These are phyloP conservation scores for Microcebus ravelobensis DNA, from an alignment of 2,113 vertebrate genomes.

Conservation along the genomic window DNA sequence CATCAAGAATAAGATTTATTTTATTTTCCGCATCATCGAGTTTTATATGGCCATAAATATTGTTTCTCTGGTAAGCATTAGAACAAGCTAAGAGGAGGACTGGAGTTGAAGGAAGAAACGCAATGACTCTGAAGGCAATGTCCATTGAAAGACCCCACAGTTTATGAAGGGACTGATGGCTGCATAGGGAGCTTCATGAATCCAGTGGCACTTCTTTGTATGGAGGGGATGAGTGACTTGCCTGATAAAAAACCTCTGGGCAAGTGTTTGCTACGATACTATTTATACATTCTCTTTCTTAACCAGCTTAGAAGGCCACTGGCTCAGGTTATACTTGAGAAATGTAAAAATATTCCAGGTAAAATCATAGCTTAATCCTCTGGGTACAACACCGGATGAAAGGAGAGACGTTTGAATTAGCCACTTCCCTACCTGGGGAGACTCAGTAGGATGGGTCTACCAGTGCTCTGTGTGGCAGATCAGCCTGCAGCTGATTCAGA, in stretches of 20 bases:
- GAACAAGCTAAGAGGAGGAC: not conserved
- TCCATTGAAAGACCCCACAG: not conserved
- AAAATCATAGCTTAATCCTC: not conserved
- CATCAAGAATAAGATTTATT: not conserved
- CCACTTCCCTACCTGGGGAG: not conserved
- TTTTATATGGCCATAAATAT: not conserved
- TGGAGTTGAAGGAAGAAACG: not conserved
- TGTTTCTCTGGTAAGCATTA: not conserved
- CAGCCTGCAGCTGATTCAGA: not conserved
- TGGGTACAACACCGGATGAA: not conserved
- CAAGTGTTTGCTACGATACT: not conserved
- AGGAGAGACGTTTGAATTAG: not conserved
- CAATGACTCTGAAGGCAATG: not conserved
- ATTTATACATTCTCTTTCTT: not conserved
- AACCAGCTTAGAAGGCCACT: not conserved
- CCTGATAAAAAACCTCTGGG: not conserved
- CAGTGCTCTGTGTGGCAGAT: not conserved
- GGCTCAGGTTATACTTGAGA: not conserved
- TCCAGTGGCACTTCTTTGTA: not conserved
- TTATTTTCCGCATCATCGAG: not conserved
- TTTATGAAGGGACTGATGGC: not conserved
- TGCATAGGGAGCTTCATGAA: accelerated
- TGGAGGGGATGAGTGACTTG: not conserved
- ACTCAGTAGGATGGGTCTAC: not conserved
- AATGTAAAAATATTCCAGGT: not conserved